Evolutionary conservation across 1,140 invertebrate genomes (phyloP).

Genomic region (Augochlora pura): DNA sequence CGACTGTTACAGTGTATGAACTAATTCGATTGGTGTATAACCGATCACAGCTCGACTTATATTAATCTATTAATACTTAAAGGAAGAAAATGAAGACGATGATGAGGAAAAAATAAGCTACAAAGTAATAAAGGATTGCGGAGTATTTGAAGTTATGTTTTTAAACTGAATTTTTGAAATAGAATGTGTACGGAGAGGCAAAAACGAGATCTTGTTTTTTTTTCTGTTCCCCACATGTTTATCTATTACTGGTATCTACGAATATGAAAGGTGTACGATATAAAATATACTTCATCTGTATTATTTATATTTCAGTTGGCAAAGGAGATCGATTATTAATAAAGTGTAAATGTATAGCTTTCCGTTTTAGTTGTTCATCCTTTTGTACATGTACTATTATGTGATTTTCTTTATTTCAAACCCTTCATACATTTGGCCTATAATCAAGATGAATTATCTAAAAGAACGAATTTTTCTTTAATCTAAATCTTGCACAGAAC

Average conservation of each 20-base stretch:
- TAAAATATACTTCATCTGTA: constrained; percentile 56
- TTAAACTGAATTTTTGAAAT: constrained; percentile 80
- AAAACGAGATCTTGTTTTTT: constrained; percentile 64
- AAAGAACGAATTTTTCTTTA: not conserved
- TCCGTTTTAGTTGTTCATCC: constrained; percentile 50
- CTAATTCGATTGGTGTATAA: constrained; percentile 72
- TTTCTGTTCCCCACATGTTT: constrained; percentile 44
- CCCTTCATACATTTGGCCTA: not conserved
- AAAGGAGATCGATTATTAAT: constrained; percentile 64
- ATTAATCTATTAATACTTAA: constrained; percentile 76
- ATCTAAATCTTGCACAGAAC: not conserved
- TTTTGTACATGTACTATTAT: constrained; percentile 16
- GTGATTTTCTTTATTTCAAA: not conserved
- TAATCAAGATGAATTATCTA: not conserved
- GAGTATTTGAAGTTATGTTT: constrained; percentile 79
- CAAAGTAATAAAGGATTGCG: constrained; percentile 77
- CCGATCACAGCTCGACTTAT: constrained; percentile 74
- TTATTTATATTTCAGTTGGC: constrained; percentile 62
- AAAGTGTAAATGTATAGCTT: constrained; percentile 64
- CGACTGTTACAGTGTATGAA: constrained; percentile 77
- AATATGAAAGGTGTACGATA: constrained; percentile 47
- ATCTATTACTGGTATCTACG: constrained; percentile 29
- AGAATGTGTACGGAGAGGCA: constrained; percentile 79
- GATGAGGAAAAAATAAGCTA: constrained; percentile 74
- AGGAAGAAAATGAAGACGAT: constrained; percentile 68